Conservation (phyloP, 2,888 invertebrate genomes). For the Polydrusus cervinus region DNA sequence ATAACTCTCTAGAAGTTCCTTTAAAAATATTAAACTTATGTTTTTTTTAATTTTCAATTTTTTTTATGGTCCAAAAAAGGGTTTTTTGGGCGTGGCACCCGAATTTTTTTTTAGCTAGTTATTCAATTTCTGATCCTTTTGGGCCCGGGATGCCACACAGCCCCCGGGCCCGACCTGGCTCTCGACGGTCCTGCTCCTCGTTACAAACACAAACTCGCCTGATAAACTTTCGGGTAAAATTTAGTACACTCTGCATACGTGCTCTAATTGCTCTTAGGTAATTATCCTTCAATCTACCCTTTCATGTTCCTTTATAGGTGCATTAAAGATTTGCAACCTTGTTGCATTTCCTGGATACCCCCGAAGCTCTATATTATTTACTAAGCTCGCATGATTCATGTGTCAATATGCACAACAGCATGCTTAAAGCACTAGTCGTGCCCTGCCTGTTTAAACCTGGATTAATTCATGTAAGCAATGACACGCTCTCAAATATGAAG, state of each 20-base stretch:
- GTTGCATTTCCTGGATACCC: slow-evolving; percentile 10
- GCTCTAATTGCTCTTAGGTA: neutral
- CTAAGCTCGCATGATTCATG: slow-evolving; percentile 16
- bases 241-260: neutral
- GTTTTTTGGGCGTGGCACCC: too few relatives aligned
- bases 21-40: too few relatives aligned
- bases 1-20: too few relatives aligned
- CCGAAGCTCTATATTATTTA: slow-evolving; percentile 6
- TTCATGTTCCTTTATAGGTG: slow-evolving; percentile 14
- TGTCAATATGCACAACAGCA: slow-evolving; percentile 39
- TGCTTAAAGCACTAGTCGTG: slow-evolving; percentile 33
- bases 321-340: slow-evolving; percentile 21
- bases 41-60: too few relatives aligned
- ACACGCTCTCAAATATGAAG: slow-evolving; percentile 1
- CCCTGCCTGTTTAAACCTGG: slow-evolving; percentile 28
- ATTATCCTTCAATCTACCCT: slow-evolving; percentile 13
- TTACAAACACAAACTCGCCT: too few relatives aligned
- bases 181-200: too few relatives aligned
- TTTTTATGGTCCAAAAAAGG: too few relatives aligned
- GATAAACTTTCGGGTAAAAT: neutral
- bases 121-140: too few relatives aligned
- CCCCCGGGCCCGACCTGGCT: too few relatives aligned
- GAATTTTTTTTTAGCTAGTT: too few relatives aligned
- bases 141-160: too few relatives aligned
- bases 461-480: slow-evolving; percentile 24